Base-by-base conservation (phyloP, 2,797 vertebrate species). In the Sebastes vulpes region DNA sequence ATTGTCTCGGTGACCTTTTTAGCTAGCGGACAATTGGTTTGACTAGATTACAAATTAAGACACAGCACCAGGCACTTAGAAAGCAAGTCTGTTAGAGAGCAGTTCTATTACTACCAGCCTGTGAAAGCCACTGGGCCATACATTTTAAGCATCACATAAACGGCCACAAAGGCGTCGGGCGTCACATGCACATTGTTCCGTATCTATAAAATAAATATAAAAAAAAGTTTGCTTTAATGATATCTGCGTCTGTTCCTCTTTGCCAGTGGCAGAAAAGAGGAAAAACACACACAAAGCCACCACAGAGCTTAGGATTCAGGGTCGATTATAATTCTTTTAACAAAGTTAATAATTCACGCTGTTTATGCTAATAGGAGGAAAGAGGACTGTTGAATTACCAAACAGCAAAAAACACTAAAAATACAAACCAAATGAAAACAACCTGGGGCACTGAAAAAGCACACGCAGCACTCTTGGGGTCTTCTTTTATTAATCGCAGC, bases 401-500 rank as follows among this genome's bases (percentile, higher is more conserved):
- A 95, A 96, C 88, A 90, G 93, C 61, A 20, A 89, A 93, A 94
- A 93, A 59, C 72, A 87, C 79, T 90, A 86, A 94, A 94, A 94
- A 95, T 86, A 94, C 86, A 91, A 93, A 92, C 82, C 82, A 89
- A 93, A 91, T 83, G 83, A 95, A 95, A 96, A 95, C 91, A 95
- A 95, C 94, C 94, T 42, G 90, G 86, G 94, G 95, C 92, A 85
- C 76, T 85, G 88, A 85, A 95, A 95, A 88, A 90, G 93, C 90
- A 92, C 86, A 94, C 94, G 81, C 94, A 95, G 96, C 96, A 96
- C 97, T 97, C 96, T 94, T 74, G 90, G 96, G 95, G 95, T 96
- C 93, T 95, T 95, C 94, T 96, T 97, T 98, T 98, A 98, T 98
- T 98, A 97, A 98, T 97, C 96, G 95, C 94, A 93, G 96, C 95